A percentile compares a stretch with the other conserved stretches of the same genome.
These are phyloP conservation scores for Belonocnema kinseyi DNA, from an alignment of 1,140 invertebrate species.

Conservation along the genomic window DNA sequence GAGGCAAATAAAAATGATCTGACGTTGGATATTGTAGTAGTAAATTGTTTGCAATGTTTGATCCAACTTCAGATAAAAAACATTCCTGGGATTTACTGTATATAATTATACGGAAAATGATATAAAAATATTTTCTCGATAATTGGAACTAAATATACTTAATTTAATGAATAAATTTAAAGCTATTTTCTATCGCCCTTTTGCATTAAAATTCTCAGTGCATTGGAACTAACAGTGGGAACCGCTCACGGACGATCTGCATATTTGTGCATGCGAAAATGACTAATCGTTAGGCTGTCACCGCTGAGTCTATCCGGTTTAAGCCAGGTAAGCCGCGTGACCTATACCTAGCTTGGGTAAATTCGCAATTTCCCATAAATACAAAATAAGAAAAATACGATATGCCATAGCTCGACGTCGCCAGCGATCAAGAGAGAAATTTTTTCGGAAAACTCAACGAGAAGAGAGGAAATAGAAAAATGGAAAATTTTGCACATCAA, in stretches of 20 bases:
- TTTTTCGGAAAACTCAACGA: too few relatives aligned
- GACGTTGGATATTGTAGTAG: too few relatives aligned
- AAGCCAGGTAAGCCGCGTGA: not conserved
- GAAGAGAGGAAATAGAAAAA: too few relatives aligned
- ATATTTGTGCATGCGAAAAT: constrained; percentile 28
- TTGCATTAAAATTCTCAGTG: not conserved
- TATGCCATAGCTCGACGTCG: too few relatives aligned
- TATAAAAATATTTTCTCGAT: too few relatives aligned
- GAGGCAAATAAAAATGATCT: too few relatives aligned
- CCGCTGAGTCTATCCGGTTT: not conserved
- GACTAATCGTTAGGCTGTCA: constrained; percentile 4
- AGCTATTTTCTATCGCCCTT: not conserved
- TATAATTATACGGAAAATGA: too few relatives aligned
- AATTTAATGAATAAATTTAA: not conserved
- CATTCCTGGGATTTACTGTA: too few relatives aligned
- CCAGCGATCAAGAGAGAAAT: too few relatives aligned
- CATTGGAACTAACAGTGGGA: not conserved
- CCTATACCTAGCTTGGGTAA: not conserved
- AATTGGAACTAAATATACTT: not conserved
- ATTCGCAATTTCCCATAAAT: constrained; percentile 7
- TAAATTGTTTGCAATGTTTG: too few relatives aligned
- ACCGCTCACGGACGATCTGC: not conserved
- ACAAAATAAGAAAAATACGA: not conserved
- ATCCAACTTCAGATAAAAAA: too few relatives aligned
- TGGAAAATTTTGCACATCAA: too few relatives aligned